phyloP scores from a whole-genome alignment of 37 sponge, comb jelly and placozoan genomes.

The Chondrosia reniformis region DNA sequence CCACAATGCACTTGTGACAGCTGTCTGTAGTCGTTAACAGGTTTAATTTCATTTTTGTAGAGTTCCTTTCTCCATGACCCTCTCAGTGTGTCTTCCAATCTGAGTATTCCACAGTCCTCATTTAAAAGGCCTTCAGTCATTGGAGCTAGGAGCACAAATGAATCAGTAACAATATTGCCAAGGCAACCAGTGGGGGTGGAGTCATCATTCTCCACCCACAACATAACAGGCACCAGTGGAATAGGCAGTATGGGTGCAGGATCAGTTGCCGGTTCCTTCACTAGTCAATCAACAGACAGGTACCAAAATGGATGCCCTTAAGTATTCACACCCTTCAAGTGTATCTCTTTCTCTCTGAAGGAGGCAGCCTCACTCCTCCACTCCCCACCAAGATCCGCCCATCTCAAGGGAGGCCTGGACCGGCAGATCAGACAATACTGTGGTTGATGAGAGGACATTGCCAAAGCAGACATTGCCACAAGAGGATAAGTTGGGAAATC shows the following conservation, averaged over 20 bases:
- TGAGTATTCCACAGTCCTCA: neutral
- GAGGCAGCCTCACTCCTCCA: neutral
- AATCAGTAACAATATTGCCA: neutral
- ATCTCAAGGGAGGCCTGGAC: conserved; percentile 8
- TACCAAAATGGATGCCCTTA: neutral
- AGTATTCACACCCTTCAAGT: neutral
- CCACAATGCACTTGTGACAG: too few species aligned
- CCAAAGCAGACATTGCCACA: too few species aligned
- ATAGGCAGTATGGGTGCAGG: conserved; percentile 38
- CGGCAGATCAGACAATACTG: neutral
- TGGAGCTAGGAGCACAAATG: neutral
- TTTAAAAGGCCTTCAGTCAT: neutral
- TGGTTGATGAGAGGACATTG: neutral
- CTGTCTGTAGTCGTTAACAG: too few species aligned
- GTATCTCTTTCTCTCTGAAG: neutral
- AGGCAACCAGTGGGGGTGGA: conserved; percentile 24
- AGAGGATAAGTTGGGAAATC: too few species aligned
- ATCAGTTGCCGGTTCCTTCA: neutral
- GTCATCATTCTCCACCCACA: conserved; percentile 9
- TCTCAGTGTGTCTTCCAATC: neutral
- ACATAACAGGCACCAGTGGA: conserved; percentile 42
- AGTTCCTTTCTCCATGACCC: neutral
- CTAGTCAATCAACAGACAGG: neutral
- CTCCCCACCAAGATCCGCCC: neutral
- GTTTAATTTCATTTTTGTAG: too few species aligned